These are phyloP conservation scores for Ophion costatus DNA, from an alignment of 2,888 invertebrate species.

Conservation along the genomic window DNA sequence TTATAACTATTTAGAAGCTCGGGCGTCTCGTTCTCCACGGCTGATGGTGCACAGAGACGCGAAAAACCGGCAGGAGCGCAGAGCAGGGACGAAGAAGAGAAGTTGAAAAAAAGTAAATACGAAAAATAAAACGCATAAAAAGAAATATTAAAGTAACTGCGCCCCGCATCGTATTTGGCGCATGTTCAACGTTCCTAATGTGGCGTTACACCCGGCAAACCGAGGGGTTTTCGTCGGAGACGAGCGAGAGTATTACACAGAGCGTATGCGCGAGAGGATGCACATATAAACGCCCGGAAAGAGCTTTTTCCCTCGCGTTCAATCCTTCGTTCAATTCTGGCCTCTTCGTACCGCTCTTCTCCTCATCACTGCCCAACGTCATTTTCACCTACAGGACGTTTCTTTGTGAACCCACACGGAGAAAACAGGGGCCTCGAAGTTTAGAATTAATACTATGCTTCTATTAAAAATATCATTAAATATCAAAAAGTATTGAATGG, in stretches of 20 bases:
- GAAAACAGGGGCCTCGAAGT: too few species aligned
- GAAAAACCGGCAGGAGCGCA: slow-evolving; percentile 31
- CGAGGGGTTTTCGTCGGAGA: slow-evolving; percentile 48
- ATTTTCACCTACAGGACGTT: slow-evolving; percentile 18
- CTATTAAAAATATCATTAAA: too few species aligned
- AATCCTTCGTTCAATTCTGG: slow-evolving; percentile 54
- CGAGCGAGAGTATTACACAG: slow-evolving; percentile 56
- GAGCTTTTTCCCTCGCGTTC: slow-evolving; percentile 53
- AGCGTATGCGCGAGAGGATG: slow-evolving; percentile 40
- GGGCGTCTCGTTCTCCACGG: slow-evolving; percentile 46
- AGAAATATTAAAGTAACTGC: slow-evolving; percentile 69
- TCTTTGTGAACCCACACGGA: not conserved
- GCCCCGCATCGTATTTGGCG: slow-evolving; percentile 73
- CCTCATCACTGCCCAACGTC: slow-evolving; percentile 33
- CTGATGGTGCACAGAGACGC: slow-evolving; percentile 21
- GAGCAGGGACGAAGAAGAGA: slow-evolving; percentile 46
- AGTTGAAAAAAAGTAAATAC: slow-evolving; percentile 33
- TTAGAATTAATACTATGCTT: too few species aligned
- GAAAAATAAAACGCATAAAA: slow-evolving; percentile 16
- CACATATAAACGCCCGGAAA: slow-evolving; percentile 59
- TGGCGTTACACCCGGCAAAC: slow-evolving; percentile 62
- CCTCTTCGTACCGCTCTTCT: slow-evolving; percentile 37
- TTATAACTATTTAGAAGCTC: slow-evolving; percentile 73
- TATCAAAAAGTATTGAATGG: too few species aligned
- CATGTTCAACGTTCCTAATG: slow-evolving; percentile 72